phyloP scores from a whole-genome alignment of 2,888 invertebrate species.

The Lysandra bellargus region DNA sequence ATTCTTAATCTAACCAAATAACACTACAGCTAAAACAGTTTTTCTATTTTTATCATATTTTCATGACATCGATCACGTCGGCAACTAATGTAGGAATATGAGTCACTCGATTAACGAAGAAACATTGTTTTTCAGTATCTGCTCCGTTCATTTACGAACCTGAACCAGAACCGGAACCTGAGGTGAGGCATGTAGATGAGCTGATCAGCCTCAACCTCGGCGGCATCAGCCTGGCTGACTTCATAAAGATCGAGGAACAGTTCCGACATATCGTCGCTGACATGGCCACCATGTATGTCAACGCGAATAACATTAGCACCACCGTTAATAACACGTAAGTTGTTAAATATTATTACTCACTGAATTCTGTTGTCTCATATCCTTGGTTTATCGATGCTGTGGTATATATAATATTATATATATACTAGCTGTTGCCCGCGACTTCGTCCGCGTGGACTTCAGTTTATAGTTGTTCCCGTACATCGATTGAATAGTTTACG shows the following conservation, averaged over 20 bases:
- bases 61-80: neutral
- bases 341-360: neutral
- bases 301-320: slow-evolving; percentile 52
- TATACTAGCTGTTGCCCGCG: no score
- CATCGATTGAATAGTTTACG: no score
- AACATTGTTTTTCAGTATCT: slow-evolving; percentile 45
- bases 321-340: slow-evolving; percentile 69
- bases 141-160: slow-evolving; percentile 44
- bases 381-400: neutral
- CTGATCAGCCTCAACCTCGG: slow-evolving; percentile 57
- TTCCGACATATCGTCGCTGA: slow-evolving; percentile 62
- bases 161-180: slow-evolving; percentile 51
- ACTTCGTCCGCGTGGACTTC: no score
- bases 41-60: neutral
- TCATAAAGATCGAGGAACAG: slow-evolving; percentile 50
- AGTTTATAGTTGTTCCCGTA: no score
- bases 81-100: neutral
- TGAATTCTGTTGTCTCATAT: neutral
- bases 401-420: no score
- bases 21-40: no score
- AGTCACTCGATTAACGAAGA: neutral
- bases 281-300: slow-evolving; percentile 67
- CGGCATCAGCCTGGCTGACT: slow-evolving; percentile 51
- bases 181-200: slow-evolving; percentile 46
- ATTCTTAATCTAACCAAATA: neutral